Percentiles rank a stretch among this genome's conserved stretches.
phyloP scores from a whole-genome alignment of 2,797 vertebrate genomes.

The Oreochromis mossambicus region DNA sequence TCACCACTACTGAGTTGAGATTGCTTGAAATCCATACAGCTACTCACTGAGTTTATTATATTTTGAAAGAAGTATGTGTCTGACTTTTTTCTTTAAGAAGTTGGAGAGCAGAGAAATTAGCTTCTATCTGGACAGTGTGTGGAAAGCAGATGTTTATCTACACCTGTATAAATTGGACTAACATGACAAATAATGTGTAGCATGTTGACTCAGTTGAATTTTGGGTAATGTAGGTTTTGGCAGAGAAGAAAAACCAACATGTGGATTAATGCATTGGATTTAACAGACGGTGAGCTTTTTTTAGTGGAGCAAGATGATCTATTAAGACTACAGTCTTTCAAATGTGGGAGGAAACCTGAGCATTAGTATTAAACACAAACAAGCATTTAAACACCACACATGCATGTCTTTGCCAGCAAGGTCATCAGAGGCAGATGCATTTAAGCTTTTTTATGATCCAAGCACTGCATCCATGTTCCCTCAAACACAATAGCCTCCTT shows the following conservation, averaged over 20 bases:
- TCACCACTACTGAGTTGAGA: not conserved
- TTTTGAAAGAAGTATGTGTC: not conserved
- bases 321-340: not conserved
- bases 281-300: not conserved
- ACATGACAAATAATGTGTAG: not conserved
- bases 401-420: not conserved
- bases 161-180: not conserved
- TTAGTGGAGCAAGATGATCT: not conserved
- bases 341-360: not conserved
- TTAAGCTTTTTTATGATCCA: not conserved
- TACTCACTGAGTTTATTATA: not conserved
- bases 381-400: not conserved
- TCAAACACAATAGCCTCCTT: not conserved
- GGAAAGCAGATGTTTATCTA: not conserved
- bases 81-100: not conserved
- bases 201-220: not conserved
- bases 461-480: not conserved
- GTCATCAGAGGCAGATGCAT: not conserved
- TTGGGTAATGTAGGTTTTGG: not conserved
- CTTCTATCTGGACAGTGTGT: not conserved
- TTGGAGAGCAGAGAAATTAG: not conserved
- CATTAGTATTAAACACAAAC: not conserved
- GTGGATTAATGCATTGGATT: not conserved
- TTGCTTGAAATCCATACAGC: not conserved
- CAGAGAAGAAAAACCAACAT: not conserved